Evolutionary conservation across 2,797 vertebrate species (phyloP).

Genomic region (Chanos chanos): DNA sequence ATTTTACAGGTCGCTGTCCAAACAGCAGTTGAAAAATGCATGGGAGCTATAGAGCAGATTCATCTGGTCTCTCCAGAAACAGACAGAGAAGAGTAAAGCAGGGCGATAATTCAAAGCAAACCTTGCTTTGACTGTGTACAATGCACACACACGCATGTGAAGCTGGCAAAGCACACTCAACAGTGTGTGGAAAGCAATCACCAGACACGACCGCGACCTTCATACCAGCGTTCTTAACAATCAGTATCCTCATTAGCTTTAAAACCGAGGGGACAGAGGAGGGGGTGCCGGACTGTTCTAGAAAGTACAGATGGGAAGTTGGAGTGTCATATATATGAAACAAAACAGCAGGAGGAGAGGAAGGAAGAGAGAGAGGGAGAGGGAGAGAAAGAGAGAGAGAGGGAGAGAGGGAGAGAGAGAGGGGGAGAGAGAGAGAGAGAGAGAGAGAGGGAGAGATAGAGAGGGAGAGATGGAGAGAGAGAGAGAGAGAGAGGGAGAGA

Average conservation of each 20-base stretch:
- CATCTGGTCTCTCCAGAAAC: too few species aligned
- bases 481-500: background rate
- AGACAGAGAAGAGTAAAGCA: too few species aligned
- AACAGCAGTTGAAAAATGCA: too few species aligned
- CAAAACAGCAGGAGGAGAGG: background rate
- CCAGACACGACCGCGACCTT: slow-evolving; percentile 41
- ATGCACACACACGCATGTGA: background rate
- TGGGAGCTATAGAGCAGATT: too few species aligned
- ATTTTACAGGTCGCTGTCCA: too few species aligned
- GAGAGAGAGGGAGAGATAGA: too few species aligned
- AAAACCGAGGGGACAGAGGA: slow-evolving; percentile 10
- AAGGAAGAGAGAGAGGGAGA: background rate
- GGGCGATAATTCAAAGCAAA: too few species aligned
- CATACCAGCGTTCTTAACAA: slow-evolving; percentile 44
- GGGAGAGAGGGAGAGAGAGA: background rate
- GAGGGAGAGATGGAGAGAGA: too few species aligned
- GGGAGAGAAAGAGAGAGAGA: background rate
- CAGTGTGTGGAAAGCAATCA: slow-evolving; percentile 48
- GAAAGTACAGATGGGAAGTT: slow-evolving; percentile 13
- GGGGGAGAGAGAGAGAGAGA: background rate
- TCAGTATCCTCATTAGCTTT: slow-evolving; percentile 49
- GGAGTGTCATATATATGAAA: background rate
- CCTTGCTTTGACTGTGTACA: background rate
- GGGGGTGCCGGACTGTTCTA: background rate
- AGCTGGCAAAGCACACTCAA: slow-evolving; percentile 5